These are phyloP conservation scores for Pempheris klunzingeri DNA, from an alignment of 2,797 vertebrate genomes.

Conservation along the genomic window DNA sequence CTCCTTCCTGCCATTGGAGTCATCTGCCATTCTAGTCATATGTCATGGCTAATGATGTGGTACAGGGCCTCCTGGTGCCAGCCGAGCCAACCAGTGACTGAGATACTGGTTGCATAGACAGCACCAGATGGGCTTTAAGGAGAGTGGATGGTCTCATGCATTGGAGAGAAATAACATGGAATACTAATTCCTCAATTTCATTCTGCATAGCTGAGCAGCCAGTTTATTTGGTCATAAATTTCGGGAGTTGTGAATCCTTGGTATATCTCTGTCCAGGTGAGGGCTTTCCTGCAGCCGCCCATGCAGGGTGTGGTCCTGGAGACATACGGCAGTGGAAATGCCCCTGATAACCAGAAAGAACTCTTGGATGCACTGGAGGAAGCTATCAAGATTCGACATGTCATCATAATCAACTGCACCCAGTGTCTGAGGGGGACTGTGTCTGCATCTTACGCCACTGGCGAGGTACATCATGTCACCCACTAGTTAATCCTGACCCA, in stretches of 20 bases:
- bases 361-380: constrained; percentile 88
- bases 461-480: constrained; percentile 83
- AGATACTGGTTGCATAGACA: constrained; percentile 74
- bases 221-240: constrained; percentile 34
- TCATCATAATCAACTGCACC: constrained; percentile 94
- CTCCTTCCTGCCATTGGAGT: constrained; percentile 73
- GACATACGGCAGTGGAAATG: constrained; percentile 95
- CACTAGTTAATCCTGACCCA: background rate
- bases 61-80: constrained; percentile 73
- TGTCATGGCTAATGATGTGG: constrained; percentile 80
- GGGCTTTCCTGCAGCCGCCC: constrained; percentile 93
- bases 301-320: constrained; percentile 95
- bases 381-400: constrained; percentile 82
- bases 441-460: constrained; percentile 88
- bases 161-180: constrained; percentile 72
- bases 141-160: constrained; percentile 54
- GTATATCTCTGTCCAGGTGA: constrained; percentile 84
- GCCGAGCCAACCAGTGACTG: constrained; percentile 78
- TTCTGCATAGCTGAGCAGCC: constrained; percentile 34
- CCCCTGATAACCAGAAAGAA: constrained; percentile 91
- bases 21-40: constrained; percentile 78
- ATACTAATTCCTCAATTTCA: constrained; percentile 74
- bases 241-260: constrained; percentile 27
- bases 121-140: constrained; percentile 84
- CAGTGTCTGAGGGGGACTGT: constrained; percentile 94